These are phyloP conservation scores for Lamprologus callipterus DNA, from an alignment of 2,113 vertebrate species.

Conservation along the genomic window DNA sequence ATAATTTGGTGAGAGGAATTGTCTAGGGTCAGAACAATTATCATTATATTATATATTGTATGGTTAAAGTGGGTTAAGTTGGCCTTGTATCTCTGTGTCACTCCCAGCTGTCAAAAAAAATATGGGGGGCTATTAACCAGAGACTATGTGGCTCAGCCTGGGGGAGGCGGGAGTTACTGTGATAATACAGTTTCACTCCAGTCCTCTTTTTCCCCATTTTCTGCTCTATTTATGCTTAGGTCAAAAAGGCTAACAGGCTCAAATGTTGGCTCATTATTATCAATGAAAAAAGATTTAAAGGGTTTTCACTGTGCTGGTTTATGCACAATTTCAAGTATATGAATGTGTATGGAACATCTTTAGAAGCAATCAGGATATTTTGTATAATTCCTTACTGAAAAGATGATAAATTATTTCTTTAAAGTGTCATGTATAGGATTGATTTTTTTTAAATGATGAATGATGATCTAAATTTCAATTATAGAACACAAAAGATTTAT, in stretches of 20 bases:
- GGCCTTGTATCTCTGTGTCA: background rate
- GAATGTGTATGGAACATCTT: background rate
- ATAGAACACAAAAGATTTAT: background rate
- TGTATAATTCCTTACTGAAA: background rate
- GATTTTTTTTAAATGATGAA: background rate
- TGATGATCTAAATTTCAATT: background rate
- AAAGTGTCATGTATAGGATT: background rate
- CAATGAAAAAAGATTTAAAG: background rate
- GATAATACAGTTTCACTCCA: background rate
- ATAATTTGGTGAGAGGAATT: background rate
- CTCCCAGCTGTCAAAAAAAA: background rate
- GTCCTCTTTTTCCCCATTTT: background rate
- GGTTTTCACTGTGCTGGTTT: background rate
- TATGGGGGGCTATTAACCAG: background rate
- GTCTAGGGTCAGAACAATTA: background rate
- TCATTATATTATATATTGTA: background rate
- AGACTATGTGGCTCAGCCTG: background rate
- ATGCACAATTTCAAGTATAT: background rate
- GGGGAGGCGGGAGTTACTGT: background rate
- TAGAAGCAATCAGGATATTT: background rate
- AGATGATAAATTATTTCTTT: background rate
- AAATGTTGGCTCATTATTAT: background rate
- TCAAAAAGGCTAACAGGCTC: background rate
- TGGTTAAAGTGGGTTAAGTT: background rate
- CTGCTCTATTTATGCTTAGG: background rate